Conservation (phyloP, 2,797 vertebrate genomes). For the Pristis pectinata region DNA sequence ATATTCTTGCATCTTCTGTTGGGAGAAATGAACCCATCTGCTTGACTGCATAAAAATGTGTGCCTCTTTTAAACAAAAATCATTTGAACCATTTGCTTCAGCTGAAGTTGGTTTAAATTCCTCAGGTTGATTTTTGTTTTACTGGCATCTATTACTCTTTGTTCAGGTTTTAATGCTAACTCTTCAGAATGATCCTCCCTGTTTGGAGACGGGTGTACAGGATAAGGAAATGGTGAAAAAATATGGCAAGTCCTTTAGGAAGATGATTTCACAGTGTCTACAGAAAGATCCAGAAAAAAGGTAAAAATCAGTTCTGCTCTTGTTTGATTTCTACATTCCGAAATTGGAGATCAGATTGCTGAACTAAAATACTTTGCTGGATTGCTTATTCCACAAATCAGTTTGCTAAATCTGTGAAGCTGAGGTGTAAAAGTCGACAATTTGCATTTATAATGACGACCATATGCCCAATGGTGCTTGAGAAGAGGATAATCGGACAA, state of each 20-base stretch:
- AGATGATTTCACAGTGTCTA: slow-evolving; percentile 93
- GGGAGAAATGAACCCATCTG: not conserved
- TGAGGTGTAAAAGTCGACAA: not conserved
- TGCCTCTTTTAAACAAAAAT: not conserved
- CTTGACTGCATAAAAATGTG: not conserved
- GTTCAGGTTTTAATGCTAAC: slow-evolving; percentile 89
- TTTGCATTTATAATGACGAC: not conserved
- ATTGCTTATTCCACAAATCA: not conserved
- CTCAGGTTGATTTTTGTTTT: not conserved
- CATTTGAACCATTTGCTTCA: not conserved
- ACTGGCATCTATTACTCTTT: not conserved
- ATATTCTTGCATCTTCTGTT: no score
- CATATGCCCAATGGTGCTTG: not conserved
- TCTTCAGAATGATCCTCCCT: slow-evolving; percentile 86
- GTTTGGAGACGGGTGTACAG: slow-evolving; percentile 89
- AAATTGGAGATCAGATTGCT: not conserved
- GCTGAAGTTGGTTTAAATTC: not conserved
- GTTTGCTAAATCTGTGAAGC: not conserved
- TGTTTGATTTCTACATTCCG: not conserved
- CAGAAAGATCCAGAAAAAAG: slow-evolving; percentile 98
- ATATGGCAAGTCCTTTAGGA: slow-evolving; percentile 91
- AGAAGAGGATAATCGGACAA: not conserved
- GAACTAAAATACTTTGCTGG: not conserved
- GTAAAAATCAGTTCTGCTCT: slow-evolving; percentile 50
- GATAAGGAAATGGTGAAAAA: slow-evolving; percentile 98